Evolutionary conservation across 2,797 vertebrate genomes (phyloP).

Genomic region (Sarcophilus harrisii): DNA sequence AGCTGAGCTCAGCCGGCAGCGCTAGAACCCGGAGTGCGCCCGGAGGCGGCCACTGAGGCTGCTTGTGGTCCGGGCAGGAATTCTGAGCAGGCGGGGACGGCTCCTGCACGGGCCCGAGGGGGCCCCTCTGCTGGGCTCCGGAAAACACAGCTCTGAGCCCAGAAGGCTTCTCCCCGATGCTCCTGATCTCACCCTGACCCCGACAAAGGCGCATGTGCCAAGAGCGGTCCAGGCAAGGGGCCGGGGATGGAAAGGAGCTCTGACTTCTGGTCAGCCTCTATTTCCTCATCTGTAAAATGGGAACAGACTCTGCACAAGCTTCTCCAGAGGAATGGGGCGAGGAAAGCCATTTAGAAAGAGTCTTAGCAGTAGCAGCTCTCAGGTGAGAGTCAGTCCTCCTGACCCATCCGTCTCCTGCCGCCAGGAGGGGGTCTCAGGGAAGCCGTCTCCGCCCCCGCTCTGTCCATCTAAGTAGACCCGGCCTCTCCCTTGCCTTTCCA

Average conservation of each 20-base stretch:
- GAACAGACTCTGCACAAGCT: background rate
- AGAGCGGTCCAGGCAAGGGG: slow-evolving; percentile 12
- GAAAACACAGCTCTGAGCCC: background rate
- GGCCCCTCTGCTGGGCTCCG: background rate
- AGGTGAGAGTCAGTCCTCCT: background rate
- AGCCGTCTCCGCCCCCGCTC: background rate
- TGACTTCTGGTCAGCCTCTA: background rate
- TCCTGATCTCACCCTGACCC: background rate
- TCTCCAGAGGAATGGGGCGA: background rate
- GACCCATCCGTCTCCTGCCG: background rate
- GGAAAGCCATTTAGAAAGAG: background rate
- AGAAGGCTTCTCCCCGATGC: background rate
- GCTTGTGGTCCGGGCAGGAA: background rate
- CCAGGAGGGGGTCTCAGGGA: background rate
- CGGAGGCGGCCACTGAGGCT: too few species aligned
- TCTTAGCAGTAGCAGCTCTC: background rate
- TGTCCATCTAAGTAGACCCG: too few species aligned
- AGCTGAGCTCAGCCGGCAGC: slow-evolving; percentile 38
- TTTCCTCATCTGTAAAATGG: background rate
- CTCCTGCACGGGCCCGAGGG: too few species aligned
- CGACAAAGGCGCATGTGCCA: background rate
- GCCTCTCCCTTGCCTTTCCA: background rate
- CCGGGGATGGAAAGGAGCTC: background rate
- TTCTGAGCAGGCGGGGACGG: too few species aligned
- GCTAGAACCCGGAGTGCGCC: slow-evolving; percentile 71